These are phyloP conservation scores for Meganola albula DNA, from an alignment of 2,888 invertebrate genomes.

Conservation along the genomic window DNA sequence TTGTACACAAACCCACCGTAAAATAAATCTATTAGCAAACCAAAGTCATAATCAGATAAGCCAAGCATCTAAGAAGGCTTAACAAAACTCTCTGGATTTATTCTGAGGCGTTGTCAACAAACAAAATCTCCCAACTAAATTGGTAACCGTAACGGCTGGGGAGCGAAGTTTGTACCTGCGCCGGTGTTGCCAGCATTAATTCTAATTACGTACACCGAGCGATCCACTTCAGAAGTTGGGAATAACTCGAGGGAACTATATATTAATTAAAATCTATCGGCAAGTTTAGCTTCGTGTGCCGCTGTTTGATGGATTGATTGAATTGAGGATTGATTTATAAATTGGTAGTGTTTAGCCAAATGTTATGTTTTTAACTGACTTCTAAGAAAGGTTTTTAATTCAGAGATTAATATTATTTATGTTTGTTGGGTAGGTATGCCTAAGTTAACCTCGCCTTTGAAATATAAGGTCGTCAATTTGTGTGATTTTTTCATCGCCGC, in stretches of 20 bases:
- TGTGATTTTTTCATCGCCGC: too few relatives aligned
- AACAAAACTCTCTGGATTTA: slow-evolving; percentile 23
- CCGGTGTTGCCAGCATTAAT: slow-evolving; percentile 37
- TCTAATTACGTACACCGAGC: slow-evolving; percentile 38
- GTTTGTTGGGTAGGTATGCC: too few relatives aligned
- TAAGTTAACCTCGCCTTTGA: too few relatives aligned
- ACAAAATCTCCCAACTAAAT: slow-evolving; percentile 25
- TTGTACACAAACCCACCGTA: neutral
- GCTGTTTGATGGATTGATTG: slow-evolving; percentile 21
- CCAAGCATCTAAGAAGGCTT: slow-evolving; percentile 14
- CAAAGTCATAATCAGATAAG: slow-evolving; percentile 16
- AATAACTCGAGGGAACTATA: slow-evolving; percentile 45
- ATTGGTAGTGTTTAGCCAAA: too few relatives aligned
- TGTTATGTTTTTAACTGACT: too few relatives aligned
- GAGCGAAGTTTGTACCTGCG: slow-evolving; percentile 25
- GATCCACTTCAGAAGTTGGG: slow-evolving; percentile 38
- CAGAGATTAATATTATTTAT: too few relatives aligned
- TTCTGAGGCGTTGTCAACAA: slow-evolving; percentile 23
- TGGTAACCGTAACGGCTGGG: slow-evolving; percentile 19
- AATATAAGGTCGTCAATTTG: too few relatives aligned
- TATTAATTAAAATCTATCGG: slow-evolving; percentile 51
- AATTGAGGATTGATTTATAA: too few relatives aligned
- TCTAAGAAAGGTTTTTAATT: too few relatives aligned
- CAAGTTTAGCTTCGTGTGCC: slow-evolving; percentile 19
- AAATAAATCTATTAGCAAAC: slow-evolving; percentile 10